These are phyloP conservation scores for Ellobium chinense DNA, from an alignment of 2,888 invertebrate genomes.

Conservation along the genomic window DNA sequence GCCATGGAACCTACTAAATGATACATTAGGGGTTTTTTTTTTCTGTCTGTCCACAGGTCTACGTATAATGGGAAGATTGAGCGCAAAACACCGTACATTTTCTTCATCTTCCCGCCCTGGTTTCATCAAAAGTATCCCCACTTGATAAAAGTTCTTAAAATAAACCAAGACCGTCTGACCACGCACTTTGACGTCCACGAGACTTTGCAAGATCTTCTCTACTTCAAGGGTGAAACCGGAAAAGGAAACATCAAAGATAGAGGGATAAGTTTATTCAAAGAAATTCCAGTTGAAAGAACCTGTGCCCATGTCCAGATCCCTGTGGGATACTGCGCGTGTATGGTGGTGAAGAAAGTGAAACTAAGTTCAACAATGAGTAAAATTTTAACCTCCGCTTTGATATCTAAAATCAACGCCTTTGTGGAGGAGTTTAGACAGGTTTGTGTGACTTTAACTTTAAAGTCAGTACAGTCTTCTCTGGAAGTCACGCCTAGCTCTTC, in stretches of 20 bases:
- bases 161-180: slow-evolving; percentile 86
- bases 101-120: slow-evolving; percentile 86
- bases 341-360: background rate
- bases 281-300: slow-evolving; percentile 84
- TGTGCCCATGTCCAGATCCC: slow-evolving; percentile 94
- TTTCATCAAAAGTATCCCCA: slow-evolving; percentile 83
- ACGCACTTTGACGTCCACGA: slow-evolving; percentile 95
- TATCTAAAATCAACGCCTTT: background rate
- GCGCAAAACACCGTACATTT: slow-evolving; percentile 92
- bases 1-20: too few relatives aligned
- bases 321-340: slow-evolving; percentile 96
- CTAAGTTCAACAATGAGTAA: background rate
- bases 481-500: background rate
- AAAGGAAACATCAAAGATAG: slow-evolving; percentile 45
- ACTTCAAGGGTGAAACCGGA: slow-evolving; percentile 76
- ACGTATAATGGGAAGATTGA: slow-evolving; percentile 87
- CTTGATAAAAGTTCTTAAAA: slow-evolving; percentile 82
- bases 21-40: too few relatives aligned
- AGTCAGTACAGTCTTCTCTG: background rate
- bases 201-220: slow-evolving; percentile 86
- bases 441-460: background rate
- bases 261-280: slow-evolving; percentile 73
- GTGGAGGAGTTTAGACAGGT: background rate
- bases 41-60: background rate
- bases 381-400: background rate